Evolutionary conservation across 1,140 invertebrate species (phyloP).

Genomic region (Drosophila setifemur): DNA sequence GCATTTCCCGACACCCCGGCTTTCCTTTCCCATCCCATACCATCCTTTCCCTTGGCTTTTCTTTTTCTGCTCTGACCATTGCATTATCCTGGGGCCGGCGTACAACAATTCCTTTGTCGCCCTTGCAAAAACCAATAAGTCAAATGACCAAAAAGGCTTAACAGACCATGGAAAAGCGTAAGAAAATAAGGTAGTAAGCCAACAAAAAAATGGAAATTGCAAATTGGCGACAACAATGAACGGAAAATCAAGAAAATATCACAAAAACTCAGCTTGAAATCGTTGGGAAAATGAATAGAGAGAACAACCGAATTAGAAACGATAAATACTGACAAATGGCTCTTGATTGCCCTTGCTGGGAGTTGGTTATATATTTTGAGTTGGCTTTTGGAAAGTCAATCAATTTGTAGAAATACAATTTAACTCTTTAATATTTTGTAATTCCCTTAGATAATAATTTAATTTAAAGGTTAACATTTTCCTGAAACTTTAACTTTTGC

Average conservation of each 20-base stretch:
- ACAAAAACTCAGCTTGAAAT: slow-evolving; percentile 27
- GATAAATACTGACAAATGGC: slow-evolving; percentile 21
- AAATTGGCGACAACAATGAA: slow-evolving; percentile 32
- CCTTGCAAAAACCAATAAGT: slow-evolving; percentile 72
- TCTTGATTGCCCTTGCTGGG: neutral
- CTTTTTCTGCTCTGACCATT: neutral
- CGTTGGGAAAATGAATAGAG: slow-evolving; percentile 30
- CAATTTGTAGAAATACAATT: no score
- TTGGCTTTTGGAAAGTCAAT: no score
- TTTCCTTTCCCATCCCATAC: neutral
- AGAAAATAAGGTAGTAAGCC: slow-evolving; percentile 50
- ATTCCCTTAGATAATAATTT: neutral
- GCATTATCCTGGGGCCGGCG: slow-evolving; percentile 42
- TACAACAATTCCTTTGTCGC: slow-evolving; percentile 18
- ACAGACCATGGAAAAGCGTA: slow-evolving; percentile 70
- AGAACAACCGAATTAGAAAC: slow-evolving; percentile 29
- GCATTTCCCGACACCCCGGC: slow-evolving; percentile 18
- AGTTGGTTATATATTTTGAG: neutral
- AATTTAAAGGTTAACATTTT: no score
- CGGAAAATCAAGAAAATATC: slow-evolving; percentile 42
- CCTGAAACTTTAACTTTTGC: neutral
- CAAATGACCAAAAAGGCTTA: slow-evolving; percentile 80
- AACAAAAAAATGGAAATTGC: slow-evolving; percentile 27
- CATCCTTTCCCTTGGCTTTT: neutral
- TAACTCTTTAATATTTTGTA: no score